phyloP scores from a whole-genome alignment of 2,113 vertebrate species.

The Takifugu bimaculatus region DNA sequence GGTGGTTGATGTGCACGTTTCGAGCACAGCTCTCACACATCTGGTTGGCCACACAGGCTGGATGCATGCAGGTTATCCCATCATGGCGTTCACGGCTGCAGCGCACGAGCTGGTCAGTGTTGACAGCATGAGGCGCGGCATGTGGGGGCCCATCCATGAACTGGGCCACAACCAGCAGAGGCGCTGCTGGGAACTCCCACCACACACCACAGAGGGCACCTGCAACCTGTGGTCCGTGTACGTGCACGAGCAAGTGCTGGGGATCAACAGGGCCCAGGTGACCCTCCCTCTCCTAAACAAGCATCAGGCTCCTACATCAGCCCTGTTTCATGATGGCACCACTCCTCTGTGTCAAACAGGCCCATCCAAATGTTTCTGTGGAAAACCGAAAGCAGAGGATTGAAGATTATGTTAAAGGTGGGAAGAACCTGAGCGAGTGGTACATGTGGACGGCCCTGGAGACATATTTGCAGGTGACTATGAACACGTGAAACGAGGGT shows the following conservation, averaged over 20 bases:
- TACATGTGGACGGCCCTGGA: conserved; percentile 69
- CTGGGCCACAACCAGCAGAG: conserved; percentile 82
- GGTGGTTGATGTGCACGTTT: neutral
- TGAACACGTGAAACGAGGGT: neutral
- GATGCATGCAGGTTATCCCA: conserved; percentile 81
- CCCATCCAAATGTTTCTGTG: conserved; percentile 41
- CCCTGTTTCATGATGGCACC: neutral
- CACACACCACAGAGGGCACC: conserved; percentile 77
- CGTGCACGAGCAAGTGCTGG: conserved; percentile 68
- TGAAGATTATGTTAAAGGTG: conserved; percentile 27
- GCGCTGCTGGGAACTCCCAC: conserved; percentile 73
- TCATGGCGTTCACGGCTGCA: conserved; percentile 52
- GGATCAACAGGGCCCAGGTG: conserved; percentile 54
- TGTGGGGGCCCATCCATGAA: conserved; percentile 71
- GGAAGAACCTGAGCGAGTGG: conserved; percentile 56
- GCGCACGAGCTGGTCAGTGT: conserved; percentile 27
- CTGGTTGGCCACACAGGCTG: conserved; percentile 58
- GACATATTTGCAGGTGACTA: conserved; percentile 76
- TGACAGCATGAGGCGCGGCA: conserved; percentile 6
- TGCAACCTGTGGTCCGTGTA: conserved; percentile 84
- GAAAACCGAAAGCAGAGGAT: conserved; percentile 22
- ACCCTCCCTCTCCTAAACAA: neutral
- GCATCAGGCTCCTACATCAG: neutral
- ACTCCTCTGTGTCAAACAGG: conserved; percentile 17
- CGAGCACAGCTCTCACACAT: too few species aligned